Base-by-base conservation (phyloP, 1,140 invertebrate genomes). In the Lerema accius region DNA sequence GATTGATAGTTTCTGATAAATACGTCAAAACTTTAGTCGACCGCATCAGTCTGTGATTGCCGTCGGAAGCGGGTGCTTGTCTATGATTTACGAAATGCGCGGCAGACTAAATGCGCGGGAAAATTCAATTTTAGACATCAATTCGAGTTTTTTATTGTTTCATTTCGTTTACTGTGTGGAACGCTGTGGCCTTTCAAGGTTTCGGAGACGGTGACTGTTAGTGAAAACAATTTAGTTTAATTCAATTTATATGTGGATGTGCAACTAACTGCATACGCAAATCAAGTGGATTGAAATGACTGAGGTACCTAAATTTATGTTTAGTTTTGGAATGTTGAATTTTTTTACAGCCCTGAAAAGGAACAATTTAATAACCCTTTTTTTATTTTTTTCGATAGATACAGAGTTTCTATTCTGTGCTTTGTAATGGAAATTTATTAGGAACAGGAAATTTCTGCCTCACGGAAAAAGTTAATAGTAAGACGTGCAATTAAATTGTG, bases 51-150 rank as follows among this genome's bases (percentile, higher is more conserved):
- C 42, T 53, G 51, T 65, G 60, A 70, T 73, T 70, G 66, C 60
- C 79, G 65, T 70, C 60, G 53, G 68, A 55, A 56, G 71, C 60
- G 73, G 63, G 65, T 69, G 65, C 74, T 74, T 59, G 76, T 77
- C 68, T 39, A 51, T 45, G 55, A 53, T 53, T 37, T 48, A 23
- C 69, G 75, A 76, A 76, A 80, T 80, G 71, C 32, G 42, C 14
- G 15, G 9, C 17, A 28, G 19, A 51, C 23, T 42, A 16, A 56
- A 43, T 56, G 15, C 51, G 67, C 63, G 48, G 50, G 61, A 65
- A 60, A 51, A 5, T 59, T 67, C 50, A 23, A 62, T 55, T 68
- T 48, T 65, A 51, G 15, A 14, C 60, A 4, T n/a, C 17, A 10
- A 3, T 65, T 17, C 26, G 11, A 13, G 9, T 32, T 6, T 42